Base-by-base conservation (phyloP, 2,888 invertebrate species). In the Zelleria hepariella region DNA sequence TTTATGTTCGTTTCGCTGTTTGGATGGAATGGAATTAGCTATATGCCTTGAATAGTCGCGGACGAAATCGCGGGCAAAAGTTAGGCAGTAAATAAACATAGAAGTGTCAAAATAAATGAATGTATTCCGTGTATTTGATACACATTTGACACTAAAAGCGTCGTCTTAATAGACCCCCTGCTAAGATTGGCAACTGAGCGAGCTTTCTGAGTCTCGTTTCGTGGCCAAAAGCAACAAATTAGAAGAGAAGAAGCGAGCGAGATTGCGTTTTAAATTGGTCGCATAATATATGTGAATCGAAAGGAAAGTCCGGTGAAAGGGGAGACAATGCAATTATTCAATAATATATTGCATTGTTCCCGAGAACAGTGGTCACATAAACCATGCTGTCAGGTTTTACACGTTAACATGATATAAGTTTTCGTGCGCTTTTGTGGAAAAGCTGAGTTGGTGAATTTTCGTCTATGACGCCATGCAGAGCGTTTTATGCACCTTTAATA, bases 211-310 rank as follows among this genome's bases (percentile, higher is more conserved):
- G 32, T 15, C 0, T 15, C 1, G 15, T 10, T 10, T 15, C 32
- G 32, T 15, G 32, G 10, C 32, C 32, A 5, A 42, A 10, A 3
- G 0, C 32, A 42, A 10, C 32, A 42, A 42, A 42, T 42, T 42
- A 42, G 32, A 15, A 15, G 32, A 42, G 32, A 15, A 15, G 32
- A 42, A 10, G 32, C 32, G 32, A 42, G 15, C 32, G 32, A 10
- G 32, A 42, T 42, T 42, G 32, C 32, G 32, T 42, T 42, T 42
- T 59, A 60, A 58, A 57, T 53, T 60, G 57, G 58, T 59, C 60
- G 51, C 49, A 52, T 27, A 51, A 49, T 42, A 57, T 58, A 60
- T 62, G 57, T 63, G 60, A 57, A 57, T 59, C 58, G 60, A 53
- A 54, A 49, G 54, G 20, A 49, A 25, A 51, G 52, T 7, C 26